Percentiles rank a stretch among this genome's conserved stretches.
These are phyloP conservation scores for Apodemus sylvaticus DNA, from an alignment of 2,113 vertebrate genomes.

Conservation along the genomic window DNA sequence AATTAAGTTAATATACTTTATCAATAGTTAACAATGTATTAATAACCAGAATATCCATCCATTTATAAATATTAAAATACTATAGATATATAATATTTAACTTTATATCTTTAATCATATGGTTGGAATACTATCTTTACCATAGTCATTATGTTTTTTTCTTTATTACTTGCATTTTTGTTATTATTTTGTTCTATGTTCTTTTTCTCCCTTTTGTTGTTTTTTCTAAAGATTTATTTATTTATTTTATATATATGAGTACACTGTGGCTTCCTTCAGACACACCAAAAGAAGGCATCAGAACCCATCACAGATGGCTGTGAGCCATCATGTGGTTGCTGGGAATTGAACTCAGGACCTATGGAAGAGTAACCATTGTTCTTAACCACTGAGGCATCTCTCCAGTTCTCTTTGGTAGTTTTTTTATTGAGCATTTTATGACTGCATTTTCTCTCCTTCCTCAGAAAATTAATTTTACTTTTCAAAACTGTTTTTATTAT, in stretches of 20 bases:
- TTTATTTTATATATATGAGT: no score
- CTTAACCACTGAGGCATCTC: no score
- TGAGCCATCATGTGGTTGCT: no score
- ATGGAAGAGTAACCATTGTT: no score
- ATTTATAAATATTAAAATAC: background rate
- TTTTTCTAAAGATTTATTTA: background rate
- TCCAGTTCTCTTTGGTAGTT: background rate
- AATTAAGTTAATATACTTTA: background rate
- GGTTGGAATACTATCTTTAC: background rate
- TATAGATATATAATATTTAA: background rate
- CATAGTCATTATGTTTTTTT: background rate
- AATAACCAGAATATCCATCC: background rate
- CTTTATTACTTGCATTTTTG: background rate
- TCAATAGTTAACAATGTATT: background rate
- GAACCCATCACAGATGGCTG: no score
- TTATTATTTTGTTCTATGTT: background rate
- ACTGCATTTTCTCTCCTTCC: background rate
- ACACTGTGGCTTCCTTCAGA: no score
- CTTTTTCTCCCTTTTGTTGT: background rate
- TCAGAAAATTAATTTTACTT: background rate
- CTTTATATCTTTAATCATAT: background rate
- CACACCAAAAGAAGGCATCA: no score
- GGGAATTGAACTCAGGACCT: no score
- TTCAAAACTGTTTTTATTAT: background rate
- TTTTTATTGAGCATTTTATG: slow-evolving; percentile 9